A percentile compares a stretch with the other conserved stretches of the same genome.
These are phyloP conservation scores for Nasua narica DNA, from an alignment of 2,797 vertebrate species.

Conservation along the genomic window DNA sequence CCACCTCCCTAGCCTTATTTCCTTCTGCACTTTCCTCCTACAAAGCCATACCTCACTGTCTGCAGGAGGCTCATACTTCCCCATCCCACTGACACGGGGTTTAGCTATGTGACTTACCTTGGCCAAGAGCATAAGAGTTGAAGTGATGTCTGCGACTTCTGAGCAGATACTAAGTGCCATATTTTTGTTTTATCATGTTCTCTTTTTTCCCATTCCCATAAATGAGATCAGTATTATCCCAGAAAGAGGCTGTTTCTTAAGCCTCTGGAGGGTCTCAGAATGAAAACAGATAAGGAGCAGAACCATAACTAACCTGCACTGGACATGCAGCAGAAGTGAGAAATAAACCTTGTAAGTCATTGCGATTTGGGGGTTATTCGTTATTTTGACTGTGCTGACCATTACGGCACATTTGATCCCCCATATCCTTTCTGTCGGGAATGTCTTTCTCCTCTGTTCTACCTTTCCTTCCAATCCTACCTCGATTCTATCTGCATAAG, in stretches of 20 bases:
- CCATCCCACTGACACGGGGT: not conserved
- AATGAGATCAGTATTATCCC: not conserved
- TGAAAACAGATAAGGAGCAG: not conserved
- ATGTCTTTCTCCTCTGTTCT: not conserved
- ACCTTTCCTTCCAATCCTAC: not conserved
- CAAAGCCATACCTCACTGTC: not conserved
- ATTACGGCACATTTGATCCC: not conserved
- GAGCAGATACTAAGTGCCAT: not conserved
- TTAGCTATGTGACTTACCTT: not conserved
- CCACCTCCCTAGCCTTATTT: not conserved
- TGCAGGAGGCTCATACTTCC: not conserved
- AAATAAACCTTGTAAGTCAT: not conserved
- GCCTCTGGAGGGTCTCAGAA: not conserved
- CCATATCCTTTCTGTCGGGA: not conserved
- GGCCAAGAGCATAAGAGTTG: not conserved
- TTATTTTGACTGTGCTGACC: not conserved
- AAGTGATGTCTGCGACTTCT: not conserved
- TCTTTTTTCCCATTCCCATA: not conserved
- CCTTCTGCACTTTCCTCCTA: not conserved
- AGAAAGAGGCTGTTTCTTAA: not conserved
- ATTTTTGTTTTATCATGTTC: not conserved
- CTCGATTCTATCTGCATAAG: not conserved
- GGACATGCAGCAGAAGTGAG: not conserved
- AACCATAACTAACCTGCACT: not conserved
- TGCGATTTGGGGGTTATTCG: not conserved